Evolutionary conservation across 1,140 invertebrate genomes (phyloP).

Genomic region (Drosophila ambigua): DNA sequence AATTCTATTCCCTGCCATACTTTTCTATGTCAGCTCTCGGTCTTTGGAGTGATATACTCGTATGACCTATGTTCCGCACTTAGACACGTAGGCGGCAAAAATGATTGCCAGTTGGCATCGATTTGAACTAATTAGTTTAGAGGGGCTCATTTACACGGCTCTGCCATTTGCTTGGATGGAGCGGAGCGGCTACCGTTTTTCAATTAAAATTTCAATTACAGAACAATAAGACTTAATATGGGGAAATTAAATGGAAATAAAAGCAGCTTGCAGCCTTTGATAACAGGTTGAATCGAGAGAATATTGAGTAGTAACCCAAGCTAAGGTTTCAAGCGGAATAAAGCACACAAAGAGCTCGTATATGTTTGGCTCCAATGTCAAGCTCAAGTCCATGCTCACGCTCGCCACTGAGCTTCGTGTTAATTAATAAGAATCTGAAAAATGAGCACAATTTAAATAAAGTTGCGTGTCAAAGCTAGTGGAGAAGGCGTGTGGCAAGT

Average conservation of each 20-base stretch:
- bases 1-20: background rate
- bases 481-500: constrained; percentile 10
- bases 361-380: constrained; percentile 44
- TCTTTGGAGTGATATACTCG: background rate
- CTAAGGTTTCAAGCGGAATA: constrained; percentile 17
- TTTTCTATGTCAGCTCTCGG: background rate
- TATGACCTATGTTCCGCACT: constrained; percentile 14
- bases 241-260: constrained; percentile 36
- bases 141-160: constrained; percentile 41
- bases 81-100: constrained; percentile 33
- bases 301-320: constrained; percentile 31
- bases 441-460: constrained; percentile 61
- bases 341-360: constrained; percentile 26
- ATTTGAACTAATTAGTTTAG: constrained; percentile 51
- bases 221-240: background rate
- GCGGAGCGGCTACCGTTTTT: constrained; percentile 22
- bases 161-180: constrained; percentile 1
- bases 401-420: constrained; percentile 22
- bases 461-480: constrained; percentile 63
- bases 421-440: constrained; percentile 71
- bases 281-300: constrained; percentile 28
- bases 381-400: constrained; percentile 29
- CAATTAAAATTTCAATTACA: constrained; percentile 48
- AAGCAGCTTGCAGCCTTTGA: constrained; percentile 22
- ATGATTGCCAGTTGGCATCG: constrained; percentile 26